Conservation (phyloP, 2,113 vertebrate species). For the Gila orcuttii region DNA sequence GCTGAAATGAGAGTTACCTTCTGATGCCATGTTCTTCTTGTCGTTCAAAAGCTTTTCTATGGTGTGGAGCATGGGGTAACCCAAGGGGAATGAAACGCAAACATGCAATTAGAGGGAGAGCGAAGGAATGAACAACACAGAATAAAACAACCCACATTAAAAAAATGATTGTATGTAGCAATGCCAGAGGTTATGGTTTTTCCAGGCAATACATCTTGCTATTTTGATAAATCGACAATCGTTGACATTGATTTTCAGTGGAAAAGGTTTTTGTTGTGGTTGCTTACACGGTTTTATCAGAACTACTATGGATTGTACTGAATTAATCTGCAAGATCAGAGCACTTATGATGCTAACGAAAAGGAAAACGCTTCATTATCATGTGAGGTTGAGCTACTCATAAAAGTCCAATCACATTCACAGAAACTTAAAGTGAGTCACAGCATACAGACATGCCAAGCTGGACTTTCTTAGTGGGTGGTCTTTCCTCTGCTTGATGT, state of each 20-base stretch:
- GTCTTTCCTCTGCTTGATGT: constrained; percentile 72
- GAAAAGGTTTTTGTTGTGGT: not conserved
- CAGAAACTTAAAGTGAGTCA: constrained; percentile 53
- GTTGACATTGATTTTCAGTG: constrained; percentile 2
- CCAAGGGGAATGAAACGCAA: constrained; percentile 63
- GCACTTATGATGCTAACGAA: not conserved
- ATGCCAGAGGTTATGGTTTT: constrained; percentile 72
- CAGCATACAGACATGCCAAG: constrained; percentile 57
- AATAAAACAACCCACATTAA: constrained; percentile 34
- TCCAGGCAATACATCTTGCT: constrained; percentile 57
- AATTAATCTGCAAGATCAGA: constrained; percentile 10
- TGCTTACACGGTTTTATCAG: not conserved
- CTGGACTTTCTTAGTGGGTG: constrained; percentile 74
- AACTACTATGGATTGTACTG: not conserved
- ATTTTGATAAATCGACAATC: not conserved
- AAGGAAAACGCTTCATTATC: constrained; percentile 3
- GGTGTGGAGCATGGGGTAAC: constrained; percentile 41
- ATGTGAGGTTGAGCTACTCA: not conserved
- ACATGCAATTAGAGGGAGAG: constrained; percentile 69
- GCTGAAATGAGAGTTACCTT: constrained; percentile 45
- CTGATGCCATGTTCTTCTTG: not conserved
- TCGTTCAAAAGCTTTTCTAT: constrained; percentile 44
- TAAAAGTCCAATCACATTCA: constrained; percentile 53
- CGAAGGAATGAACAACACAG: constrained; percentile 57
- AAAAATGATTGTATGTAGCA: constrained; percentile 49